These are phyloP conservation scores for Zootoca vivipara DNA, from an alignment of 2,113 vertebrate genomes.

Conservation along the genomic window DNA sequence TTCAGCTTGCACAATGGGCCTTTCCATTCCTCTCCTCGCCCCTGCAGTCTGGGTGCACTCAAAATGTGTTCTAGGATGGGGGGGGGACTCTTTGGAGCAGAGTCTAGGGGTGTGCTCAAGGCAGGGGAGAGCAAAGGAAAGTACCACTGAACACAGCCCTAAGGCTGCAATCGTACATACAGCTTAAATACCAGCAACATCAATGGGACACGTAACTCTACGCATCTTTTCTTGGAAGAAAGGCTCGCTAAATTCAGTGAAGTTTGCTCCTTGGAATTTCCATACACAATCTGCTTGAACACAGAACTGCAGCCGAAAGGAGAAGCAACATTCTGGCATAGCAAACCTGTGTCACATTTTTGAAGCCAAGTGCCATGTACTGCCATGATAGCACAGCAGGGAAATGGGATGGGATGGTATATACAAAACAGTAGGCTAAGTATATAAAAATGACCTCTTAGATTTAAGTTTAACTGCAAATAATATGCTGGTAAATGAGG, in stretches of 20 bases:
- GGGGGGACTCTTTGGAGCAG: no score
- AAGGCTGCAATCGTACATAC: not conserved
- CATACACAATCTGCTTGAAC: not conserved
- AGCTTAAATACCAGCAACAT: not conserved
- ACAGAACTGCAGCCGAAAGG: not conserved
- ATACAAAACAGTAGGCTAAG: not conserved
- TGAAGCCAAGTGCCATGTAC: constrained; percentile 6
- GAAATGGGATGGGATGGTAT: not conserved
- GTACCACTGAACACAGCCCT: not conserved
- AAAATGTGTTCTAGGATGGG: no score
- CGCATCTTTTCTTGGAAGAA: not conserved
- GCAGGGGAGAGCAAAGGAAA: no score
- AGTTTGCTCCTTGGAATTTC: not conserved
- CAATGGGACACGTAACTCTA: not conserved
- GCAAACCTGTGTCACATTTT: not conserved
- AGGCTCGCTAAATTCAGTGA: not conserved
- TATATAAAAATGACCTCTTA: not conserved
- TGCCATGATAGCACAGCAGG: not conserved
- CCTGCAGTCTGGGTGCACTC: no score
- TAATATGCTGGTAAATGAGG: not conserved
- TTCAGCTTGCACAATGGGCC: no score
- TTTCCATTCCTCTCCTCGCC: no score
- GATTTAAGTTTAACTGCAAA: constrained; percentile 4
- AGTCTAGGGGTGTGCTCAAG: no score
- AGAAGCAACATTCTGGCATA: not conserved